These are phyloP conservation scores for Chiloscyllium plagiosum DNA, from an alignment of 2,113 vertebrate genomes.

Conservation along the genomic window DNA sequence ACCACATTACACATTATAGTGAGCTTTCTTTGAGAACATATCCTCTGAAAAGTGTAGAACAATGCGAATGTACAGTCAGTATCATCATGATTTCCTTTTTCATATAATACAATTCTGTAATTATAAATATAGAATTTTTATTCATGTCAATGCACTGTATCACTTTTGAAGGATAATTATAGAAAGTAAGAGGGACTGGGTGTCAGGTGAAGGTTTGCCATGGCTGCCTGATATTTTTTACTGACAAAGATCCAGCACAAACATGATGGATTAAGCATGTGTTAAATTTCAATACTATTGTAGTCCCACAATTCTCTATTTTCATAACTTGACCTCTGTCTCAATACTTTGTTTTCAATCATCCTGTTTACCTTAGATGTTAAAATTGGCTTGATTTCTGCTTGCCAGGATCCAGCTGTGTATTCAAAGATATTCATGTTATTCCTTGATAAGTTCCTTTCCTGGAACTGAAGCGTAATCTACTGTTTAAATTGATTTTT, in stretches of 20 bases:
- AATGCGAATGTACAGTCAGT: no score
- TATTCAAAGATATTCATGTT: background rate
- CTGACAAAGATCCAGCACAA: background rate
- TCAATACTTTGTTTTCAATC: background rate
- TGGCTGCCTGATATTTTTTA: no score
- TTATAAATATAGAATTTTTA: no score
- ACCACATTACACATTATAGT: no score
- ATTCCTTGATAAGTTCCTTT: background rate
- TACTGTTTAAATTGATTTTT: background rate
- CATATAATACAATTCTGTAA: no score
- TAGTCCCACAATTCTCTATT: background rate
- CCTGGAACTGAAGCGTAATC: background rate
- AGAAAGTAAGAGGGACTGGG: no score
- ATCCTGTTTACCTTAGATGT: background rate
- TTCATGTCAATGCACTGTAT: no score
- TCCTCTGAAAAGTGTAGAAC: no score
- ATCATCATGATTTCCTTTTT: no score
- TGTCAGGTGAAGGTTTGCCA: no score
- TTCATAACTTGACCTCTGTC: background rate
- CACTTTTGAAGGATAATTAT: no score
- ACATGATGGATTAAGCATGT: background rate
- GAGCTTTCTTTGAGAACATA: no score
- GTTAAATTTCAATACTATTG: background rate
- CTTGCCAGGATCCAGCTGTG: background rate
- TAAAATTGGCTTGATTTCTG: background rate